Conservation (phyloP, 2,797 vertebrate genomes). For the Setipinna tenuifilis region DNA sequence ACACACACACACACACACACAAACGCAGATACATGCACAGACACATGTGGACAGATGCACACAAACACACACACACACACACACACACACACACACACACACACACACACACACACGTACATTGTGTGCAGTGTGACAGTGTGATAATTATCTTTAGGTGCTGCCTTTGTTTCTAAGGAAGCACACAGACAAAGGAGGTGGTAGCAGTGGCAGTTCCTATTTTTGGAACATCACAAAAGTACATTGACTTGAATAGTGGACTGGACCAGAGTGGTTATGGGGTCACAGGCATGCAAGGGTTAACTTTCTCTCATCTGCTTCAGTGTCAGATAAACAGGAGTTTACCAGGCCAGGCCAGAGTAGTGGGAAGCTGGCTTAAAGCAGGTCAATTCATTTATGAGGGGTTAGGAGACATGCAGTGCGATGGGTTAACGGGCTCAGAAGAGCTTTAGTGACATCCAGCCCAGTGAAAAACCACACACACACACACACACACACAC, state of each 20-base stretch:
- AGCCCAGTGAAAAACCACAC: not conserved
- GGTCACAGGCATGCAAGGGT: not conserved
- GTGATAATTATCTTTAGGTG: no score
- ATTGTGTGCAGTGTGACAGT: no score
- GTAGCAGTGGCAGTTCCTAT: not conserved
- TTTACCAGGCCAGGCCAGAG: not conserved
- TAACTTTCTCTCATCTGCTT: not conserved
- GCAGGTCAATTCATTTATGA: conserved; percentile 5
- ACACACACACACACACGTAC: no score
- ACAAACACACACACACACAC: no score
- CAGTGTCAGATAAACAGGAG: conserved; percentile 5
- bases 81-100: no score
- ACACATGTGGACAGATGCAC: no score
- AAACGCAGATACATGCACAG: no score
- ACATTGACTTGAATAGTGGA: not conserved
- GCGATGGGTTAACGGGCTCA: not conserved
- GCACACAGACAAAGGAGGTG: not conserved
- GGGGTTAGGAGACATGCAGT: not conserved
- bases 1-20: no score
- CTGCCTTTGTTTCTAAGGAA: no score
- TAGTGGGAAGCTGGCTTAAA: conserved; percentile 5
- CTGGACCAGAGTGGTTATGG: not conserved
- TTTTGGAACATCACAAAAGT: not conserved
- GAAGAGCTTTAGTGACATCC: conserved; percentile 13
- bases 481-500: no score